Conservation (phyloP, 2,888 invertebrate genomes). For the Acanthopleura granulata region DNA sequence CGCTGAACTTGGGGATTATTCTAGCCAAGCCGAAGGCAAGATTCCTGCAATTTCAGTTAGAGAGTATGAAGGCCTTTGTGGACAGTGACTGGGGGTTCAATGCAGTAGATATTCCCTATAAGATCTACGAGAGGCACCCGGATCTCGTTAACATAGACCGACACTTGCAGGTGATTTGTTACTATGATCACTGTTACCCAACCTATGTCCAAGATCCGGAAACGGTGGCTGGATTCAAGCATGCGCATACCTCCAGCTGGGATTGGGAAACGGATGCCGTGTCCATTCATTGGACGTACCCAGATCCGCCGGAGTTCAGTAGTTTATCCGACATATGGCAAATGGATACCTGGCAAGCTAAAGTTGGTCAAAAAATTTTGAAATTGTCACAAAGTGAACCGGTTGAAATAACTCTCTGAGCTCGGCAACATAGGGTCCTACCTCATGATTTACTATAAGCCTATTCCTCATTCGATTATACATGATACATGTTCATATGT, state of each 20-base stretch:
- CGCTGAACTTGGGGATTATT: slow-evolving; percentile 55
- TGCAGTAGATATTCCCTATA: slow-evolving; percentile 48
- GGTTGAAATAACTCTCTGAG: too few relatives aligned
- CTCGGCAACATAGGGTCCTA: too few relatives aligned
- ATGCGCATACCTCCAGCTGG: slow-evolving; percentile 23
- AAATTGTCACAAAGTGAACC: too few relatives aligned
- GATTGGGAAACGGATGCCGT: slow-evolving; percentile 60
- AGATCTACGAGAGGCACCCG: slow-evolving; percentile 58
- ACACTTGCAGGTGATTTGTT: slow-evolving; percentile 64
- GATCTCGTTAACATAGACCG: slow-evolving; percentile 54
- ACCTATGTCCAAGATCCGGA: slow-evolving; percentile 54
- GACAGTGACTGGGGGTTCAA: slow-evolving; percentile 47
- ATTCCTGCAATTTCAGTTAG: slow-evolving; percentile 46
- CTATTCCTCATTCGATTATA: too few relatives aligned
- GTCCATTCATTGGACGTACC: slow-evolving; percentile 64
- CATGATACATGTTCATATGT: too few relatives aligned
- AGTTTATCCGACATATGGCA: slow-evolving; percentile 26
- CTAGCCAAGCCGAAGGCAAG: slow-evolving; percentile 52
- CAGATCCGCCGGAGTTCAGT: slow-evolving; percentile 54
- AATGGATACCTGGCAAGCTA: too few relatives aligned
- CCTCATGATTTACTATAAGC: too few relatives aligned
- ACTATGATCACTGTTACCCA: slow-evolving; percentile 59
- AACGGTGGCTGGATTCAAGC: slow-evolving; percentile 40
- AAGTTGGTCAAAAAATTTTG: too few relatives aligned
- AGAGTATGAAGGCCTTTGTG: slow-evolving; percentile 41